Evolutionary conservation across 2,113 vertebrate genomes (phyloP).

Genomic region (Chelonoidis abingdonii): DNA sequence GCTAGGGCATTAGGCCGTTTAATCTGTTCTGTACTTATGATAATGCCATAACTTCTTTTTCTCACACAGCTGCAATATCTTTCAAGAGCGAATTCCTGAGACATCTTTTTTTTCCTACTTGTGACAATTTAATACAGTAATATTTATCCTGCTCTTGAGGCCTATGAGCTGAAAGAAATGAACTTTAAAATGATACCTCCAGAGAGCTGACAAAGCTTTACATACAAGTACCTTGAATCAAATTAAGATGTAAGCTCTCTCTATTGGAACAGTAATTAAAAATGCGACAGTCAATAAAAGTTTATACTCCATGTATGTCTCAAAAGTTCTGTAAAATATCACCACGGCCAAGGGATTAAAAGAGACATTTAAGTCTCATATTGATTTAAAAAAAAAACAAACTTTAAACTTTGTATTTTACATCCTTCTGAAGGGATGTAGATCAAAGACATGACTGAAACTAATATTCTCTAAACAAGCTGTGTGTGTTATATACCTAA

Average conservation of each 20-base stretch:
- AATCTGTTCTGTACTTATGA: not conserved
- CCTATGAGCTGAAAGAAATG: constrained; percentile 66
- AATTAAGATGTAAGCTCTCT: constrained; percentile 64
- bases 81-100: constrained; percentile 60
- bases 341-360: constrained; percentile 29
- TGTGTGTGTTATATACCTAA: not conserved
- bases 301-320: constrained; percentile 49
- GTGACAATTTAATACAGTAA: constrained; percentile 68
- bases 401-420: not conserved
- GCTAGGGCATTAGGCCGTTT: not conserved
- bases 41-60: not conserved
- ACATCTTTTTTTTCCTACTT: constrained; percentile 28
- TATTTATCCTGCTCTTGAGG: constrained; percentile 75
- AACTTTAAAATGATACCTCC: constrained; percentile 72
- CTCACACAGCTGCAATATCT: constrained; percentile 1
- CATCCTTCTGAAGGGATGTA: not conserved
- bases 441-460: constrained; percentile 15
- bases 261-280: constrained; percentile 75
- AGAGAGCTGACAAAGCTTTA: constrained; percentile 67
- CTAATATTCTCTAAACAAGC: not conserved
- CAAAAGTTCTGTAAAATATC: constrained; percentile 66
- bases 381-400: not conserved
- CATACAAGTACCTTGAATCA: constrained; percentile 55
- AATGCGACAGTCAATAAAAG: constrained; percentile 58
- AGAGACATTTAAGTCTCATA: constrained; percentile 11